Base-by-base conservation (phyloP, 2,888 invertebrate species). In the Hemicrepidius hirtus region DNA sequence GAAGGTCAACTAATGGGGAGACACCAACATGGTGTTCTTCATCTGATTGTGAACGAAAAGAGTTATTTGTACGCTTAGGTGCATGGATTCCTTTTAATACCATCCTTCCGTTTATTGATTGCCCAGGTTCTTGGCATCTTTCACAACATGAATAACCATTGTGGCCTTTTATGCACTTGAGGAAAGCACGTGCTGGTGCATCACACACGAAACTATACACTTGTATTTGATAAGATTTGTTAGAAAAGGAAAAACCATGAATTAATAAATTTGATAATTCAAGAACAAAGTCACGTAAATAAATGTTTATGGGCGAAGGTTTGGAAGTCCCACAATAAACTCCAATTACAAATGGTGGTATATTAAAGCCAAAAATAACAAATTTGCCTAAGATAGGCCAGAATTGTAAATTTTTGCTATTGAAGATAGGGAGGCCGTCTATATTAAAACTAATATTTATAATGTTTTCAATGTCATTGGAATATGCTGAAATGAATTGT, bases 91-190 rank as follows among this genome's bases (percentile, higher is more conserved):
- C 16, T 18, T 46, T 16, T 5, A 71, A 46, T 32, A 71, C 21
- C 9, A 59, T 35, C 40, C 66, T 44, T 12, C 49, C 24, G 5
- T 71, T 37, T 12, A 57, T 28, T 28, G 53, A 71, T 35, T 66
- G 20, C 12, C 71, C 71, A 32, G 13, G 20, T 57, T 57, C 53
- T 13, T 18, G 21, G 63, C 69, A 69, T 46, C 50, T 69, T 13
- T 69, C 68, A 35, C 68, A 68, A 44, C 59, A 46, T 10, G 16
- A 62, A 41, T 68, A 68, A 6, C 68, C 68, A 21, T 13, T 32
- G 62, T 70, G 69, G 12, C 16, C 9, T 53, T 70, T 70, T 12
- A 49, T 50, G 37, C 63, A 69, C 28, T 69, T 69, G n/a, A 69
- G n/a, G 18, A 37, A 64, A 21, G 69, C 50, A n/a, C 69, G 13